These are phyloP conservation scores for Reticulitermes speratus DNA, from an alignment of 1,140 invertebrate genomes.

Conservation along the genomic window DNA sequence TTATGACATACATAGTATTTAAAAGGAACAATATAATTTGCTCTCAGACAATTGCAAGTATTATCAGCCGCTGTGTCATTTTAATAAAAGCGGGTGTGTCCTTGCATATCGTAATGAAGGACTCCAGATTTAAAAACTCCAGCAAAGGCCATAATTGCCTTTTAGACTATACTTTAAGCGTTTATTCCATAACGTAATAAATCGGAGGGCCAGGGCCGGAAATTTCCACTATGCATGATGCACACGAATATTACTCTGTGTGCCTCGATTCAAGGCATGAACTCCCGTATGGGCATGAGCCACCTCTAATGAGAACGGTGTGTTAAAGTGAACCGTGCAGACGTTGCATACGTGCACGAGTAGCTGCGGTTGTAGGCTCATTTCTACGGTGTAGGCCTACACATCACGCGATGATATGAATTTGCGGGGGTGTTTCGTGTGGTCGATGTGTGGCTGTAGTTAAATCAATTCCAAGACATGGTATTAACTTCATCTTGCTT, in stretches of 20 bases:
- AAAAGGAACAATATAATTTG: too few species aligned
- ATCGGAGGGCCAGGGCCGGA: not conserved
- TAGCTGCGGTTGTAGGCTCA: not conserved
- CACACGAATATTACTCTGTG: not conserved
- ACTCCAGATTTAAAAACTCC: not conserved
- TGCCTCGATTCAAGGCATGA: not conserved
- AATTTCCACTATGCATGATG: not conserved
- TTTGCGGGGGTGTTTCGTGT: not conserved
- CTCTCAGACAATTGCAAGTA: too few species aligned
- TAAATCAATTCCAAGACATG: not conserved
- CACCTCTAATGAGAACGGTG: not conserved
- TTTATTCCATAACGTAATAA: not conserved
- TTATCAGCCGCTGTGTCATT: too few species aligned
- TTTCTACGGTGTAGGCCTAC: not conserved
- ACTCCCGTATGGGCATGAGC: not conserved
- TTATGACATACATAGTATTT: too few species aligned
- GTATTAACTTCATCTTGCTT: not conserved
- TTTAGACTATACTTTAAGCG: not conserved
- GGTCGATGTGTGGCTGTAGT: not conserved
- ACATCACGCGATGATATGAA: not conserved
- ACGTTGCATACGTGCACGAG: not conserved
- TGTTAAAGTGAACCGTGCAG: not conserved
- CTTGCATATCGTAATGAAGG: too few species aligned
- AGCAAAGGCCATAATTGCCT: not conserved
- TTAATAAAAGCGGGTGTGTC: too few species aligned